Evolutionary conservation across 2,888 invertebrate species (phyloP), one percentile per base, ranked within the genome.

Genomic region (Prenolepis imparis): DNA sequence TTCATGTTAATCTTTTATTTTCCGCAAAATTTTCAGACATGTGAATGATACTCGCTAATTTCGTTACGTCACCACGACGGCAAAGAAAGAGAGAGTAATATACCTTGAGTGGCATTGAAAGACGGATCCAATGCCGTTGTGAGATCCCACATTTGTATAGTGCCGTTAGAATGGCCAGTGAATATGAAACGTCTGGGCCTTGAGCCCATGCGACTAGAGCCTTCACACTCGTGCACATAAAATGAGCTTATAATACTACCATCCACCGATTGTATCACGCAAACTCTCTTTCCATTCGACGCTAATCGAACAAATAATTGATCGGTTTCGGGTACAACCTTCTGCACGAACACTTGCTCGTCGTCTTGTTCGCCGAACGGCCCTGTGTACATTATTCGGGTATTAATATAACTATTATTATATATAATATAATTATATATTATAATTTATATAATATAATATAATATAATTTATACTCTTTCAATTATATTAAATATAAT

Each of bases 331-430:
- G 99, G 99, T 18, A 99, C 98, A 15, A 99, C 98, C 95, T 99
- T 99, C 95, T 99, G 99, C 68, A 99, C 97, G 94, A 99, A 99
- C 85, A 99, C 98, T 95, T 99, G 99, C 93, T 99, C 99, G 93
- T 99, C 99, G 93, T 99, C 99, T 94, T 99, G 98, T 94, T 99
- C 99, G 0, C 99, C 99, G 94, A 98, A 99, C 0, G 99, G 99
- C 6, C 99, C 98, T 96, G 28, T 0, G 15, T 28, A 48, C 15
- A 57, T 59, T 12, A 74, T 73, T 52, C 32, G 21, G 36, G 0
- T 41, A 48, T 61, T 68, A 52, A 67, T 48, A 84, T 82, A 55
- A 70, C 1, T n/a, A n/a, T n/a, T 44, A 57, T 11, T 21, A 36
- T 21, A 70, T 55, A 57, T 24, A 72, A 59, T n/a, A n/a, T n/a